These are phyloP conservation scores for Tretioscincus oriximinensis DNA, from an alignment of 2,113 vertebrate species.

Conservation along the genomic window DNA sequence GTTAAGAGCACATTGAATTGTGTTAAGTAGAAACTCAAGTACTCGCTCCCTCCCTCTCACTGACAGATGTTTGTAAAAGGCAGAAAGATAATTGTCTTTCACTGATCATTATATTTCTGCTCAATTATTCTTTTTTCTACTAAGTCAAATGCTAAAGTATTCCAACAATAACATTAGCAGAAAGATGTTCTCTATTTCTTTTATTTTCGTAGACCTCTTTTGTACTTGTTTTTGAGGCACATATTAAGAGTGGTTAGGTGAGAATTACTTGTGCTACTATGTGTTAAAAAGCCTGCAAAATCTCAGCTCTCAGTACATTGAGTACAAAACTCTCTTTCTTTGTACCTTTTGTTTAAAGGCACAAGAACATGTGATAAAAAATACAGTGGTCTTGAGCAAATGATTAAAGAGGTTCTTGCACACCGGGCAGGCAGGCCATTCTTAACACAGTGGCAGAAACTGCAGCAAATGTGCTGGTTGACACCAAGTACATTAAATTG, in stretches of 20 bases:
- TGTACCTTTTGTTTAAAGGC: constrained; percentile 63
- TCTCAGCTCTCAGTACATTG: constrained; percentile 33
- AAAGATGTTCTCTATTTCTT: neutral
- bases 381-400: constrained; percentile 62
- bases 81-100: neutral
- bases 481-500: constrained; percentile 54
- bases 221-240: neutral
- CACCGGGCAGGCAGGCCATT: constrained; percentile 44
- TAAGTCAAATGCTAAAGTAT: neutral
- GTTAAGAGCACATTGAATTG: neutral
- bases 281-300: constrained; percentile 13
- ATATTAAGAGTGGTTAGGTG: constrained; percentile 1
- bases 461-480: constrained; percentile 52
- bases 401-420: constrained; percentile 67
- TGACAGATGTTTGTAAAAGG: neutral
- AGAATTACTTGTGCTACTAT: neutral
- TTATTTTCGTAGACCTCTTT: neutral
- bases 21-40: neutral
- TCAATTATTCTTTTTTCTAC: neutral
- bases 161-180: neutral
- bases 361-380: constrained; percentile 60
- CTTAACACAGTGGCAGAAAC: constrained; percentile 54
- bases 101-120: neutral
- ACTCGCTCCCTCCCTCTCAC: neutral
- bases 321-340: constrained; percentile 64